Conservation (phyloP, 2,113 vertebrate species). For the Charadrius vociferus region DNA sequence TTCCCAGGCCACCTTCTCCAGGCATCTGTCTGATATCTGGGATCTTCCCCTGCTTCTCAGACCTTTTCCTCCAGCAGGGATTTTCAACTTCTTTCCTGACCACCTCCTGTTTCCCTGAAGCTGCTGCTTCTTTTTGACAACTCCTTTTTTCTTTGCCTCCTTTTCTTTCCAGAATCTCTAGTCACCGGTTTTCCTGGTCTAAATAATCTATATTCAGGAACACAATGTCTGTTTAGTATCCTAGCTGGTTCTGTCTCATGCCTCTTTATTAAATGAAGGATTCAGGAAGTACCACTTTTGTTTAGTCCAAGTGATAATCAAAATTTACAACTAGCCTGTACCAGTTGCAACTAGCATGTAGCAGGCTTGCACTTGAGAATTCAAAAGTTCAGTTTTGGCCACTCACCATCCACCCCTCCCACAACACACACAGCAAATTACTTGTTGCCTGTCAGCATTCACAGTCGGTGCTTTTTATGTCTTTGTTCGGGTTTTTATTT, state of each 20-base stretch:
- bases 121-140: not conserved
- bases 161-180: not conserved
- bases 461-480: not conserved
- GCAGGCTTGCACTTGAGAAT: not conserved
- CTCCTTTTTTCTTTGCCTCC: accelerated
- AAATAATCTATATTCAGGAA: not conserved
- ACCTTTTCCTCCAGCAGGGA: not conserved
- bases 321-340: not conserved
- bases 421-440: not conserved
- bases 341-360: not conserved
- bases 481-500: not conserved
- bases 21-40: not conserved
- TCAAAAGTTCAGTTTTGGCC: not conserved
- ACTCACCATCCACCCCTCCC: not conserved
- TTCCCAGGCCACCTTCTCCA: not conserved
- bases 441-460: not conserved
- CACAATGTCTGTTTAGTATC: not conserved
- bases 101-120: not conserved
- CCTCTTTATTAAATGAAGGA: not conserved
- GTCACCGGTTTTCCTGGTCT: not conserved
- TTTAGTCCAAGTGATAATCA: not conserved
- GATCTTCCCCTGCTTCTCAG: not conserved
- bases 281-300: not conserved
- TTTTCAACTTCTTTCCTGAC: not conserved
- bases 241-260: not conserved